Conservation (phyloP, 2,797 vertebrate species). For the Glossophaga mutica region DNA sequence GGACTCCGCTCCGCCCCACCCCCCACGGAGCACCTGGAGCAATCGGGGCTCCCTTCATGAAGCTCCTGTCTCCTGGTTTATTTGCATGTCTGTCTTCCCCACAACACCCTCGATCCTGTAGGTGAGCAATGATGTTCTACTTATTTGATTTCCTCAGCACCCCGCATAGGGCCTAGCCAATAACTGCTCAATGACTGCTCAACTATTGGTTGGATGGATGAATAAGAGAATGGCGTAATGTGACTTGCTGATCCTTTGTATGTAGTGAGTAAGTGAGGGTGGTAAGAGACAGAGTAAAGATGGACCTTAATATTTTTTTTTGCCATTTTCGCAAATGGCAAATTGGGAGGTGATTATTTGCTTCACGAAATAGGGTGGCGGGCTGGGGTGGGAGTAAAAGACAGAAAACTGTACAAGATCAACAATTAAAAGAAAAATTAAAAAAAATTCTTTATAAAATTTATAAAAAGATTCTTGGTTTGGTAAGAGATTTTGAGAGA, state of each 20-base stretch:
- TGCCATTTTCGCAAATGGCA: neutral
- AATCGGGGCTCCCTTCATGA: neutral
- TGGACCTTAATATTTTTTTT: neutral
- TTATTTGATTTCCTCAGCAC: neutral
- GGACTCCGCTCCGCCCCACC: fast-evolving
- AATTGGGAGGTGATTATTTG: neutral
- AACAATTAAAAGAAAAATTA: no score
- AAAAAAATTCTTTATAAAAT: neutral
- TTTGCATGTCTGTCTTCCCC: neutral
- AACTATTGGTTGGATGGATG: neutral
- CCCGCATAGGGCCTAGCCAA: neutral
- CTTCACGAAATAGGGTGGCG: neutral
- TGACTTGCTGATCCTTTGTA: neutral
- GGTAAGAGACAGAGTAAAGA: neutral
- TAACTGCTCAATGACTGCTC: no score
- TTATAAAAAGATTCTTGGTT: neutral
- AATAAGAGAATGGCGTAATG: neutral
- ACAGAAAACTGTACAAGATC: no score
- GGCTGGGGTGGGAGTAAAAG: no score
- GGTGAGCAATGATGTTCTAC: neutral
- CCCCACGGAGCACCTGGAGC: neutral
- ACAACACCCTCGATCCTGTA: neutral
- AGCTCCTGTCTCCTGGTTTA: neutral
- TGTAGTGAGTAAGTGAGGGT: neutral
- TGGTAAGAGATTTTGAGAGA: slow-evolving; percentile 2